These are phyloP conservation scores for Zaprionus ornatus DNA, from an alignment of 1,140 invertebrate species.

Conservation along the genomic window DNA sequence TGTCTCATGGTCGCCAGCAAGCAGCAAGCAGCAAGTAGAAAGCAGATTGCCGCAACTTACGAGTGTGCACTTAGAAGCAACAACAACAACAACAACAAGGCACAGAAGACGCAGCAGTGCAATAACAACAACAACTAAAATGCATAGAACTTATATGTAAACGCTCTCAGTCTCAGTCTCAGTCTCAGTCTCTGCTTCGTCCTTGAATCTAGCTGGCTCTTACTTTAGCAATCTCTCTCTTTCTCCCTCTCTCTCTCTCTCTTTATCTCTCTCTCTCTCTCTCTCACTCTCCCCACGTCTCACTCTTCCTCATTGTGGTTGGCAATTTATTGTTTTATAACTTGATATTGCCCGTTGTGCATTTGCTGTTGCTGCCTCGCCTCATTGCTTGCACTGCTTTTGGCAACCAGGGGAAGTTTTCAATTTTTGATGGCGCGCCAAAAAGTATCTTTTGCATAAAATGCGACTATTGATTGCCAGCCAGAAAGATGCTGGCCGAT, in stretches of 20 bases:
- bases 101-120: background rate
- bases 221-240: background rate
- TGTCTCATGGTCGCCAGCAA: constrained; percentile 67
- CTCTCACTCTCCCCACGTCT: constrained; percentile 8
- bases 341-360: constrained; percentile 63
- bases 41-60: constrained; percentile 63
- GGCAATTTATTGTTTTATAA: constrained; percentile 76
- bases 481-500: constrained; percentile 39
- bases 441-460: constrained; percentile 70
- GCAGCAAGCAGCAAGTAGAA: constrained; percentile 30
- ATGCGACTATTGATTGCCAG: constrained; percentile 66
- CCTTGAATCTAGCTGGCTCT: constrained; percentile 49
- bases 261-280: background rate
- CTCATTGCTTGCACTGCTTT: constrained; percentile 53
- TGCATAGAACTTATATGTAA: constrained; percentile 77
- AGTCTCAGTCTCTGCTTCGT: constrained; percentile 27
- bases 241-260: background rate
- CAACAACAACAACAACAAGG: background rate
- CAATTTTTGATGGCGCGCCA: constrained; percentile 70
- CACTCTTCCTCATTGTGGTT: constrained; percentile 30
- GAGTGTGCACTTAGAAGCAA: constrained; percentile 59
- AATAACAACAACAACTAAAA: constrained; percentile 38
- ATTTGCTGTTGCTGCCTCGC: constrained; percentile 49
- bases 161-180: constrained; percentile 50
- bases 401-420: constrained; percentile 39